These are phyloP conservation scores for Lasiommata megera DNA, from an alignment of 2,888 invertebrate genomes.

Conservation along the genomic window DNA sequence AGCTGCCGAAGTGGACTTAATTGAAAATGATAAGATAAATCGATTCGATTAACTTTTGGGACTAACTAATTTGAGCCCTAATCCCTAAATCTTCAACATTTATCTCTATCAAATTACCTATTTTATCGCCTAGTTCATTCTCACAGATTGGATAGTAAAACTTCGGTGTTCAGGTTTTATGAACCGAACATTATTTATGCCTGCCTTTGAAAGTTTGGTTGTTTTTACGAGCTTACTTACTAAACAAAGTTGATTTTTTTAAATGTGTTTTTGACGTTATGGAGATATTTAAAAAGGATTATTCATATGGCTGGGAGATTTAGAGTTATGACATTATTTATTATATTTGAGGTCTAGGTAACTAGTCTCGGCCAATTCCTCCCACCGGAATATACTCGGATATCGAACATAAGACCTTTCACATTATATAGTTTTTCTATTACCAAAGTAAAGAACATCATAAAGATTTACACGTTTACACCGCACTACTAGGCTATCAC, in stretches of 20 bases:
- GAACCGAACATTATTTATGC: constrained; percentile 5
- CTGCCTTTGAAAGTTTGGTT: background rate
- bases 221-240: background rate
- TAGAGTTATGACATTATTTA: too few species aligned
- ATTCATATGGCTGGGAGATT: too few species aligned
- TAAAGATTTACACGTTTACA: too few species aligned
- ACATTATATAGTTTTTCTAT: too few species aligned
- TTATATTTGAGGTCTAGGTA: too few species aligned
- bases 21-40: background rate
- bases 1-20: background rate
- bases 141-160: background rate
- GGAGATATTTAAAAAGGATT: too few species aligned
- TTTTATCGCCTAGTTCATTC: constrained; percentile 7
- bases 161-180: constrained; percentile 6
- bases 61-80: background rate
- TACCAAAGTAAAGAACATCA: too few species aligned
- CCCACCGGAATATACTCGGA: too few species aligned
- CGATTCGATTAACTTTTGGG: background rate
- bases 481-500: too few species aligned
- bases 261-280: background rate
- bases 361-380: too few species aligned
- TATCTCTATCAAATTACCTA: constrained; percentile 6
- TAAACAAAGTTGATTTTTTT: background rate
- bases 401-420: too few species aligned
- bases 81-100: background rate